Percentiles rank a stretch among this genome's conserved stretches.
Evolutionary conservation across 2,797 vertebrate genomes (phyloP).

Genomic region (Perodicticus potto): DNA sequence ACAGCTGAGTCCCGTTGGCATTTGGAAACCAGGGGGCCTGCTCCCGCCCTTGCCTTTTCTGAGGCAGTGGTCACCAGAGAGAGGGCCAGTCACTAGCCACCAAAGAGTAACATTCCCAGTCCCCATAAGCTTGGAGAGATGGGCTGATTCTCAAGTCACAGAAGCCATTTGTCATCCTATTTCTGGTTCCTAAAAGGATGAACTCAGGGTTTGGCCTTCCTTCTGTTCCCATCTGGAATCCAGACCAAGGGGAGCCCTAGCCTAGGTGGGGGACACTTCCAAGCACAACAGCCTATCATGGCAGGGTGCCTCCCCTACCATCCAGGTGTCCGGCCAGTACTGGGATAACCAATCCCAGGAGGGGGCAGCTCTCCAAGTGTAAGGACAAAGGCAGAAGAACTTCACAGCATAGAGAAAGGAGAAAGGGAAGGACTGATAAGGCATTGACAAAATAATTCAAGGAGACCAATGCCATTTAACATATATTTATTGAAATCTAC

Average conservation of each 20-base stretch:
- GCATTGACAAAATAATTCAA: slow-evolving; percentile 22
- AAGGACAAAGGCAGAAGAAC: not conserved
- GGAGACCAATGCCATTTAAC: slow-evolving; percentile 55
- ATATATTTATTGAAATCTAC: slow-evolving; percentile 82
- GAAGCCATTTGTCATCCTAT: not conserved
- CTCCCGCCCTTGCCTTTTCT: not conserved
- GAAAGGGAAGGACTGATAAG: not conserved
- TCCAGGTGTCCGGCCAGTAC: not conserved
- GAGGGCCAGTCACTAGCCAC: not conserved
- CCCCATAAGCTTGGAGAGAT: not conserved
- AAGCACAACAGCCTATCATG: not conserved
- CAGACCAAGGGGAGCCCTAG: not conserved
- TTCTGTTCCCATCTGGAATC: not conserved
- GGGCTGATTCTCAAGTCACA: not conserved
- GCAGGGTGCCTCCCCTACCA: not conserved
- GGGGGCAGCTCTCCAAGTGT: not conserved
- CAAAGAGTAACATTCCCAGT: not conserved
- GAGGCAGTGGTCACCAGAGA: not conserved
- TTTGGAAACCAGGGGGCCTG: not conserved
- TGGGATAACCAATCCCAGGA: not conserved
- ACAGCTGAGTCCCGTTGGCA: not conserved
- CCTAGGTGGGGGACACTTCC: not conserved
- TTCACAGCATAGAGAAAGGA: not conserved
- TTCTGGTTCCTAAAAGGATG: not conserved
- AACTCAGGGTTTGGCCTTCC: not conserved